Conservation (phyloP, 2,797 vertebrate species). For the Oceanodroma leucorhoa region DNA sequence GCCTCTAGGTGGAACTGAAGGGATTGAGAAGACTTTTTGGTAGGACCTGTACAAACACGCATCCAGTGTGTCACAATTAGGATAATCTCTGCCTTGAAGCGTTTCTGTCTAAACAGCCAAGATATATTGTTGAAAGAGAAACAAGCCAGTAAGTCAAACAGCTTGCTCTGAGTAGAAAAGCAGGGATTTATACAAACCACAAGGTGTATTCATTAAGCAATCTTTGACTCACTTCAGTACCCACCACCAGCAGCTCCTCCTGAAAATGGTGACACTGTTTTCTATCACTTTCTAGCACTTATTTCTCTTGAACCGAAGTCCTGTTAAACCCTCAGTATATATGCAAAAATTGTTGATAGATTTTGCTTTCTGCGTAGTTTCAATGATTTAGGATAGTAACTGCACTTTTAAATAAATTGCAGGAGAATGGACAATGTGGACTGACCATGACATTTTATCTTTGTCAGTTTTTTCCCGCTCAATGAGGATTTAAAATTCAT, state of each 20-base stretch:
- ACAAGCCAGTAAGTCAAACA: not conserved
- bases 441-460: not conserved
- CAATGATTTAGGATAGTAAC: not conserved
- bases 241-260: not conserved
- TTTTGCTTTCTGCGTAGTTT: not conserved
- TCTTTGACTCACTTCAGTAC: not conserved
- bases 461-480: accelerated
- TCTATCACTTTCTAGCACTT: not conserved
- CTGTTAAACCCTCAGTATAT: not conserved
- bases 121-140: not conserved
- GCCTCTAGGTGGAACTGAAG: constrained; percentile 62
- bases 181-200: not conserved
- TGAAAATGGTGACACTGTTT: not conserved
- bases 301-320: not conserved
- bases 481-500: not conserved
- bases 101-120: not conserved
- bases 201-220: not conserved
- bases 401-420: not conserved
- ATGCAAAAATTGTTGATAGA: not conserved
- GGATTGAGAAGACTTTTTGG: not conserved
- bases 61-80: not conserved
- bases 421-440: not conserved
- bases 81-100: not conserved
- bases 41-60: not conserved
- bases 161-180: not conserved